phyloP scores from a whole-genome alignment of 1,140 invertebrate genomes.

The Pygmarrhopalites habei region DNA sequence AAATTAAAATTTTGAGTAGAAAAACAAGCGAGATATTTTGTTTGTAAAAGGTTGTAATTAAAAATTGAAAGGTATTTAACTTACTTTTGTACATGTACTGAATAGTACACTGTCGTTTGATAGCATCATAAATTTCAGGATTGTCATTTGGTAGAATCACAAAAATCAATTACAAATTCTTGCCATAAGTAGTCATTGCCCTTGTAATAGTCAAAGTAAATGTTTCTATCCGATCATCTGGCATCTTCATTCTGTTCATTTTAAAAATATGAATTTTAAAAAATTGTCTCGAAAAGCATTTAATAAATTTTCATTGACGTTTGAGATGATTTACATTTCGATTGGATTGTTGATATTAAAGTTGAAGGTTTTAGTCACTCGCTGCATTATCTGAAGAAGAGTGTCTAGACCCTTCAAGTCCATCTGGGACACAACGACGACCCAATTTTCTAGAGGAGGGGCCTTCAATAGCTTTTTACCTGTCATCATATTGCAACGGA shows the following conservation, averaged over 20 bases:
- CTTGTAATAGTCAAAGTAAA: too few relatives aligned
- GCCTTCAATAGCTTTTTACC: neutral
- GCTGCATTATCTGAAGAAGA: constrained; percentile 7
- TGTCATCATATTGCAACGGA: too few relatives aligned
- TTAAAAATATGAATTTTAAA: neutral
- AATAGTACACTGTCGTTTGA: constrained; percentile 76
- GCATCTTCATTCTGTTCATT: constrained; percentile 1
- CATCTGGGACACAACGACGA: constrained; percentile 43
- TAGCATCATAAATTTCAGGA: constrained; percentile 65
- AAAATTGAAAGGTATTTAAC: constrained; percentile 29
- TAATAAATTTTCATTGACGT: neutral
- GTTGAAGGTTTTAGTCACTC: constrained; percentile 5
- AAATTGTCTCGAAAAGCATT: constrained; percentile 9
- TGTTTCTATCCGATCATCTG: too few relatives aligned
- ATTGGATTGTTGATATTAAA: constrained; percentile 13
- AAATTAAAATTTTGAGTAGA: too few relatives aligned
- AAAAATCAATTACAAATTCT: constrained; percentile 57
- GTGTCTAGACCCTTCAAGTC: constrained; percentile 9
- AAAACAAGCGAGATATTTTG: too few relatives aligned
- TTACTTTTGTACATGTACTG: too few relatives aligned
- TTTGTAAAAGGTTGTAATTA: too few relatives aligned
- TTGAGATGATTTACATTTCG: constrained; percentile 26
- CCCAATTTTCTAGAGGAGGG: constrained; percentile 41
- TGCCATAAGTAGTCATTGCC: too few relatives aligned
- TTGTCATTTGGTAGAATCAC: constrained; percentile 61